These are phyloP conservation scores for Sminthurinus aureus DNA, from an alignment of 2,888 invertebrate genomes.

Conservation along the genomic window DNA sequence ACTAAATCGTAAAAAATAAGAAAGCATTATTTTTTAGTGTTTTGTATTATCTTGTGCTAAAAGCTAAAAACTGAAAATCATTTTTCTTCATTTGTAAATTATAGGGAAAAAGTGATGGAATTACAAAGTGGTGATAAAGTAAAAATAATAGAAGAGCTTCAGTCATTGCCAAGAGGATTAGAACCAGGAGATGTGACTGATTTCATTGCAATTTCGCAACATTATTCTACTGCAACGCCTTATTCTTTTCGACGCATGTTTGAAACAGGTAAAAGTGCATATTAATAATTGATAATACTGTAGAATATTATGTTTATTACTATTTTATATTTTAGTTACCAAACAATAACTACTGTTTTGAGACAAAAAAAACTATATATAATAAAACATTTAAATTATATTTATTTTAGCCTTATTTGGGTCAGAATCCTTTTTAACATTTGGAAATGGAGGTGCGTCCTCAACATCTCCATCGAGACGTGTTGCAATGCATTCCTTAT, in stretches of 20 bases:
- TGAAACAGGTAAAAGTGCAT: slow-evolving; percentile 34
- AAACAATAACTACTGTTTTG: no score
- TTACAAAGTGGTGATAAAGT: slow-evolving; percentile 66
- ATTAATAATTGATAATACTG: no score
- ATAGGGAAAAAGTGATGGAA: slow-evolving; percentile 78
- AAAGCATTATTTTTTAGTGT: no score
- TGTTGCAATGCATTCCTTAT: slow-evolving; percentile 75
- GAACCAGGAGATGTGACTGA: slow-evolving; percentile 95
- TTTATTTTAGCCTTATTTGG: slow-evolving; percentile 66
- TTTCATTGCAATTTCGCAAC: slow-evolving; percentile 95
- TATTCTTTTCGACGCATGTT: slow-evolving; percentile 84
- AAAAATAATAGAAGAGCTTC: slow-evolving; percentile 46
- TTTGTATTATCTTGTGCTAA: no score
- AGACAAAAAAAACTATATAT: neutral
- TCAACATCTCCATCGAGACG: slow-evolving; percentile 52
- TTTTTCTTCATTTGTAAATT: neutral
- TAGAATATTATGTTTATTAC: neutral
- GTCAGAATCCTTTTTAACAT: slow-evolving; percentile 59
- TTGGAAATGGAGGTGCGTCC: slow-evolving; percentile 42
- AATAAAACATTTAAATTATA: neutral
- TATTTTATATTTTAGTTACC: neutral
- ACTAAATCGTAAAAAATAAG: no score
- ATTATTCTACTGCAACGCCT: slow-evolving; percentile 93
- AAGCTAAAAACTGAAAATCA: no score
- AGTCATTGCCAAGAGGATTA: slow-evolving; percentile 75